phyloP scores from a whole-genome alignment of 2,888 invertebrate genomes.

The Cerceris rybyensis region DNA sequence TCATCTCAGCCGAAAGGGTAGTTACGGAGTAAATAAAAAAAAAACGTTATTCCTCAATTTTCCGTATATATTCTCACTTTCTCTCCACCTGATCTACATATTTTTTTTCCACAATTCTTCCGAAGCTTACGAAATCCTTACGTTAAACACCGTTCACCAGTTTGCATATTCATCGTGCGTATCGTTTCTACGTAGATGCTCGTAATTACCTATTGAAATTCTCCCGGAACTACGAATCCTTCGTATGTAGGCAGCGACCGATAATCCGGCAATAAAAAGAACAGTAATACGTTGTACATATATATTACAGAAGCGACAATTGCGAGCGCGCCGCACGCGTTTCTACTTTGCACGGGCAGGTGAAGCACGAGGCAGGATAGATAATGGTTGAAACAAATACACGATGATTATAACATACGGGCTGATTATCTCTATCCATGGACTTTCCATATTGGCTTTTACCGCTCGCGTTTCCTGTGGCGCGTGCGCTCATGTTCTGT shows the following conservation, averaged over 20 bases:
- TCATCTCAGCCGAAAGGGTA: too few relatives aligned
- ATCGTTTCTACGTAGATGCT: too few relatives aligned
- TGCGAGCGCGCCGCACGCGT: slow-evolving; percentile 42
- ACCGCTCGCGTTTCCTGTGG: slow-evolving; percentile 67
- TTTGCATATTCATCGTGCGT: too few relatives aligned
- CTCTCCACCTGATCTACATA: too few relatives aligned
- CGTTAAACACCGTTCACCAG: too few relatives aligned
- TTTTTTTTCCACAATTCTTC: too few relatives aligned
- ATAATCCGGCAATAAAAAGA: slow-evolving; percentile 4
- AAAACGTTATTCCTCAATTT: too few relatives aligned
- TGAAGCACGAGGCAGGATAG: slow-evolving; percentile 74
- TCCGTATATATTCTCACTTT: too few relatives aligned
- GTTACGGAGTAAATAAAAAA: too few relatives aligned
- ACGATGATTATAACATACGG: slow-evolving; percentile 80
- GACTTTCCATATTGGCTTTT: slow-evolving; percentile 78
- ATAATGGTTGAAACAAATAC: slow-evolving; percentile 81
- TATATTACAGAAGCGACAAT: slow-evolving; percentile 24
- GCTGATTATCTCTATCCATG: slow-evolving; percentile 78
- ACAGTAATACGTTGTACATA: not conserved
- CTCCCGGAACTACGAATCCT: not conserved
- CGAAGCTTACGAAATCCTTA: too few relatives aligned
- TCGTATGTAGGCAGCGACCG: not conserved
- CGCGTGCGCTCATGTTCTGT: slow-evolving; percentile 29
- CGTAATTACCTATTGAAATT: not conserved
- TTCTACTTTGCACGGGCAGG: slow-evolving; percentile 66